Evolutionary conservation across 2,797 vertebrate species (phyloP).

Genomic region (Cetoscarus ocellatus): DNA sequence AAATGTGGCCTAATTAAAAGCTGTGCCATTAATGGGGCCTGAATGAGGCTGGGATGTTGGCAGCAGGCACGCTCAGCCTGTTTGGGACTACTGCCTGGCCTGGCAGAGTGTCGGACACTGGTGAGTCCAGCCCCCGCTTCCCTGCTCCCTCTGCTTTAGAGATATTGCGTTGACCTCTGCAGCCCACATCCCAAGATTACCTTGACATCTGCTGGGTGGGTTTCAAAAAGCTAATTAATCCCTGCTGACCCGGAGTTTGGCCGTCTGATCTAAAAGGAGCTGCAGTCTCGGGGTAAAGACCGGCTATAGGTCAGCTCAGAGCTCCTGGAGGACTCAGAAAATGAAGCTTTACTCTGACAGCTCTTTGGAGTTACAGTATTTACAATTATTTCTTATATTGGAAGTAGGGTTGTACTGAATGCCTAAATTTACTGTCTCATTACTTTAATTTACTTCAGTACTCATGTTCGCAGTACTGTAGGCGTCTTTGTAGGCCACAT

Average conservation of each 20-base stretch:
- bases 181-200: conserved; percentile 81
- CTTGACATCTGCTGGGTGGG: conserved; percentile 84
- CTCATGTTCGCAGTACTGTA: too few relatives aligned
- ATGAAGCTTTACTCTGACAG: conserved; percentile 24
- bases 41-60: conserved; percentile 45
- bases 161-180: conserved; percentile 85
- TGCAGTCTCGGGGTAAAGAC: conserved; percentile 66
- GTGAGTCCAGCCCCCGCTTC: conserved; percentile 63
- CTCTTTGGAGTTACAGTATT: conserved; percentile 17
- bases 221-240: conserved; percentile 88
- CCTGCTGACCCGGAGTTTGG: conserved; percentile 82
- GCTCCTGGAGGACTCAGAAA: conserved; percentile 47
- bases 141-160: conserved; percentile 66
- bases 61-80: conserved; percentile 43
- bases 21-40: conserved; percentile 63
- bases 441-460: too few relatives aligned
- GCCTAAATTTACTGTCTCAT: too few relatives aligned
- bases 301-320: conserved; percentile 62
- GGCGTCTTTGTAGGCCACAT: too few relatives aligned
- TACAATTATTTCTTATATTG: background rate
- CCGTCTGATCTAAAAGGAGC: conserved; percentile 75
- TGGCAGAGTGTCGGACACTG: conserved; percentile 52
- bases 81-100: conserved; percentile 63
- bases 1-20: conserved; percentile 64
- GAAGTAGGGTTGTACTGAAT: too few relatives aligned